A percentile compares a stretch with the other conserved stretches of the same genome.
phyloP scores from a whole-genome alignment of 2,113 vertebrate genomes.

The Cephalophus harveyi region DNA sequence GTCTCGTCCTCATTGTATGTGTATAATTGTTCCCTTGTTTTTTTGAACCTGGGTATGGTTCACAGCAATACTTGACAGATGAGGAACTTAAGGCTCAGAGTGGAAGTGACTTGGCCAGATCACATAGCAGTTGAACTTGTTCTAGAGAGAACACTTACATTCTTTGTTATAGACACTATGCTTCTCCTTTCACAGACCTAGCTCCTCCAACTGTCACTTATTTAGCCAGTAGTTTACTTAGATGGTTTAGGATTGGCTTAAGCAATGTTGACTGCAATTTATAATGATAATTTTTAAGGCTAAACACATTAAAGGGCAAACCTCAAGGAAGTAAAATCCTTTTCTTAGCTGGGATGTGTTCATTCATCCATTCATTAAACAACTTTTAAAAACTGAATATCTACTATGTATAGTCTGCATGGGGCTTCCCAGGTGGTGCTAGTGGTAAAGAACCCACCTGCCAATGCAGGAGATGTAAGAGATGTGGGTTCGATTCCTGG shows the following conservation, averaged over 20 bases:
- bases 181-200: neutral
- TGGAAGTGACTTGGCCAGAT: constrained; percentile 14
- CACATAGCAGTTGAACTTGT: constrained; percentile 14
- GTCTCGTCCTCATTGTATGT: neutral
- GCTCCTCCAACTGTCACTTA: neutral
- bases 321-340: constrained; percentile 28
- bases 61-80: neutral
- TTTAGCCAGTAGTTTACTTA: neutral
- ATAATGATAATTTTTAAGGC: neutral
- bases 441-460: neutral
- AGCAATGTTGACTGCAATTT: neutral
- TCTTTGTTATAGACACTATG: neutral
- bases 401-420: neutral
- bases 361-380: neutral
- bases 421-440: neutral
- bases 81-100: constrained; percentile 8
- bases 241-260: neutral
- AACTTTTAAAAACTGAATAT: neutral
- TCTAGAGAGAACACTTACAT: neutral
- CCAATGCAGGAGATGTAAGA: neutral
- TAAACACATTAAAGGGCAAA: constrained; percentile 17
- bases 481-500: neutral
- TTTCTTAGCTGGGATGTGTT: neutral
- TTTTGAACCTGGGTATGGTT: neutral
- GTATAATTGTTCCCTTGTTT: neutral